These are phyloP conservation scores for Dallia pectoralis DNA, from an alignment of 2,797 vertebrate genomes.

Conservation along the genomic window DNA sequence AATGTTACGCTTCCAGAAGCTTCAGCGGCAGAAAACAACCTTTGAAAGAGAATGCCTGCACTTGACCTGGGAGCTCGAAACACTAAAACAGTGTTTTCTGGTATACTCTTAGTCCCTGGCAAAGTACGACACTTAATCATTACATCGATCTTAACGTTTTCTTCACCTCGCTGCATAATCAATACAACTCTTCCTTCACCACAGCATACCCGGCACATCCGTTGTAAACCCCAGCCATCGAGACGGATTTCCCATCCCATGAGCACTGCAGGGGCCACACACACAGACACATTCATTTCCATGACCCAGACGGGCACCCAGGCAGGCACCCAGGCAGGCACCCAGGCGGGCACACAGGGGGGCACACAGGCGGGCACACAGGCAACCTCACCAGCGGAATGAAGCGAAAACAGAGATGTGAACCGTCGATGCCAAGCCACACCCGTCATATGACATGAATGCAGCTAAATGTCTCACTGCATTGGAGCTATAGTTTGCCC, in stretches of 20 bases:
- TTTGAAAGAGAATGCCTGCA: no score
- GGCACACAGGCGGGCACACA: slow-evolving; percentile 23
- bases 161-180: no score
- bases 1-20: no score
- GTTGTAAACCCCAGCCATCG: slow-evolving; percentile 5
- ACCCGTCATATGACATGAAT: not conserved
- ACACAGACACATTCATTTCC: slow-evolving; percentile 18
- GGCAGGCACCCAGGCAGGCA: slow-evolving; percentile 31
- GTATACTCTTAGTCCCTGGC: no score
- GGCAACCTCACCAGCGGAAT: slow-evolving; percentile 18
- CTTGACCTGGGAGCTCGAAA: no score
- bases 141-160: no score
- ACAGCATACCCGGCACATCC: no score
- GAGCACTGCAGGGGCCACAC: not conserved
- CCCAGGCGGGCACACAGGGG: slow-evolving; percentile 4
- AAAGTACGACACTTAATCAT: no score
- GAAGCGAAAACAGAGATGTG: not conserved
- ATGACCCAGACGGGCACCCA: slow-evolving; percentile 23
- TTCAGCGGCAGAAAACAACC: no score
- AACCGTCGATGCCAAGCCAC: not conserved
- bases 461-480: not conserved
- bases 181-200: no score
- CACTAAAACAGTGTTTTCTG: no score
- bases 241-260: slow-evolving; percentile 18
- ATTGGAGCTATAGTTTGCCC: no score